Evolutionary conservation across 1,140 invertebrate species (phyloP).

Genomic region (Eueides isabella): DNA sequence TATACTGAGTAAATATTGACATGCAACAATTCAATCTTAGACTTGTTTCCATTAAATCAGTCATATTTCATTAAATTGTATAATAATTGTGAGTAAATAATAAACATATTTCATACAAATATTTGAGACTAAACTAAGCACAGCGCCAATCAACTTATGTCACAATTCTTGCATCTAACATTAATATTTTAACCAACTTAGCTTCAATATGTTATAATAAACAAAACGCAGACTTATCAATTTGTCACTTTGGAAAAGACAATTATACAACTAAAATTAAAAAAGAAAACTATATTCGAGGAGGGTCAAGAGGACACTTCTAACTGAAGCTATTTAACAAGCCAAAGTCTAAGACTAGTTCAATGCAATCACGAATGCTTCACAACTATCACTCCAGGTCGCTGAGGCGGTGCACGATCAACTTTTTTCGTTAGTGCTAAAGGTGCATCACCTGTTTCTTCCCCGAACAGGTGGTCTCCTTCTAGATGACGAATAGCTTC

Average conservation of each 20-base stretch:
- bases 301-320: slow-evolving; percentile 65
- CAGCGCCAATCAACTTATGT: slow-evolving; percentile 68
- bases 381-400: slow-evolving; percentile 93
- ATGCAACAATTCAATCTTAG: slow-evolving; percentile 53
- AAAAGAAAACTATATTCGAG: slow-evolving; percentile 76
- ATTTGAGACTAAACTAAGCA: slow-evolving; percentile 79
- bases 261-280: slow-evolving; percentile 77
- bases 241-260: slow-evolving; percentile 81
- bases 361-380: slow-evolving; percentile 88
- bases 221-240: slow-evolving; percentile 80
- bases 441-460: slow-evolving; percentile 88
- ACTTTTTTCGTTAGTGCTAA: slow-evolving; percentile 88
- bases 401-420: slow-evolving; percentile 84
- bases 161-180: slow-evolving; percentile 60
- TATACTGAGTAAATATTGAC: slow-evolving; percentile 44
- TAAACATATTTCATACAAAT: slow-evolving; percentile 59
- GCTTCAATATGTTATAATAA: slow-evolving; percentile 68
- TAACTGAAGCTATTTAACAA: slow-evolving; percentile 56
- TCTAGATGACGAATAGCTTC: slow-evolving; percentile 98
- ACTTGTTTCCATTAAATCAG: slow-evolving; percentile 61
- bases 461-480: slow-evolving; percentile 94
- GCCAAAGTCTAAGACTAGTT: slow-evolving; percentile 56
- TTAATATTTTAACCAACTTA: slow-evolving; percentile 53
- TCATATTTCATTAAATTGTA: slow-evolving; percentile 60
- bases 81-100: slow-evolving; percentile 64